Evolutionary conservation across 2,888 invertebrate genomes (phyloP), one percentile per base, ranked within the genome.

Genomic region (Sarcophaga variegata): DNA sequence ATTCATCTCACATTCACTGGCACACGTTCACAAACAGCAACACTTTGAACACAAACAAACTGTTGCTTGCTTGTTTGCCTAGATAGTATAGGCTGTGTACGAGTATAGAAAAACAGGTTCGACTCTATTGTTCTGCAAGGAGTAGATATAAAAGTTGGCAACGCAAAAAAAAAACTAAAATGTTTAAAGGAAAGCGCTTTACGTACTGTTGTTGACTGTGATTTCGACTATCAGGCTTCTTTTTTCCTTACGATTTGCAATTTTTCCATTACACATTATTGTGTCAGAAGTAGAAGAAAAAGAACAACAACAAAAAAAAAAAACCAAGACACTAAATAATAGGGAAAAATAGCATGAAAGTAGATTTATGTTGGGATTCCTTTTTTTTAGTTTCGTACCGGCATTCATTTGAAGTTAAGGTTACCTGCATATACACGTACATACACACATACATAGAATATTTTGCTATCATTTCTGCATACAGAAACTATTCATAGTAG

Each of bases 151-250:
- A 37, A 37, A 37, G 37, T 37, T 37, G 37, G 37, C 37, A 37
- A 37, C 37, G 37, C 37, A 37, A 37, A 37, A 37, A 37, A 37
- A 37, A 27, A 49, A 49, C 11, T 49, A 49, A 54, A 54, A 54
- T 54, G 17, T 54, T 12, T 14, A 54, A 54, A 14, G 17, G 14
- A 54, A 54, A 54, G 5, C 54, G 17, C 10, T 37, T 37, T 37
- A 17, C 54, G 17, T 17, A 54, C 54, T 54, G 54, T 54, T 14
- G 12, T 14, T 71, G 37, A 37, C 71, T 8, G 17, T 79, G 27
- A 79, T 79, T 64, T 79, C 49, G 49, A 49, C 66, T 67, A 67
- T 8, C 10, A 67, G 66, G 11, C 37, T 67, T 64, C 4, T 45
- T 45, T 67, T 20, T 14, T 69, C 17, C 1, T 67, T 22, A 12